Base-by-base conservation (phyloP, 2,797 vertebrate genomes). In the Syncerus caffer region DNA sequence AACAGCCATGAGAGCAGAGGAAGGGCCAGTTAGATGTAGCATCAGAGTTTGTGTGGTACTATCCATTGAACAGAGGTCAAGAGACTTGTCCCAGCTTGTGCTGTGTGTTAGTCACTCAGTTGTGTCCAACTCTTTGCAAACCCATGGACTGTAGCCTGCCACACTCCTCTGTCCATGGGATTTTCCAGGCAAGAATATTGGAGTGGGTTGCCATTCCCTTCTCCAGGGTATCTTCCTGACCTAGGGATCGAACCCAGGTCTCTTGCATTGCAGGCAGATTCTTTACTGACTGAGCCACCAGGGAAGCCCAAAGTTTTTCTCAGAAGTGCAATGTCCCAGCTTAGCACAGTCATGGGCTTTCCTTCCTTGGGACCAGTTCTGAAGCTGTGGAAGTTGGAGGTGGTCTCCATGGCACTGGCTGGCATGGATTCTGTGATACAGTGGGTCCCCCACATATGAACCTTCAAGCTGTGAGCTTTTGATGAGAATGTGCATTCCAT, bases 11-110 rank as follows among this genome's bases (percentile, higher is more conserved):
- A 82, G 14, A 17, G 21, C 50, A 71, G 62, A 83, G 42, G 55
- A 45, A 21, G 2, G 17, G 2, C 53, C 3, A 0, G 3, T 16
- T 17, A 31, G 16, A 21, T 3, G 23, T 29, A 15, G 23, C 11
- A 0, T 85, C 6, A 11, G 31, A 10, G 3, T 42, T 19, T 19
- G 2, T 31, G 31, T 1, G 7, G 31, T 3, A 16, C n/a, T 21
- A 27, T 13, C 31, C 17, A 7, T 57, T 4, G 10, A 12, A 21
- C 34, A 4, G 9, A 9, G 19, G 16, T 17, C 38, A n/a, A 15
- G 57, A 71, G 42, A 8, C 15, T 50, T 23, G 47, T 42, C 29
- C 64, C 16, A 12, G 67, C 34, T 38, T 6, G 34, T 23, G 34
- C 0, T 38, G 67, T 23, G 34, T 71, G 34, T 23, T 23, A 38